phyloP scores from a whole-genome alignment of 2,888 invertebrate species.

The Polymixis flavicincta region DNA sequence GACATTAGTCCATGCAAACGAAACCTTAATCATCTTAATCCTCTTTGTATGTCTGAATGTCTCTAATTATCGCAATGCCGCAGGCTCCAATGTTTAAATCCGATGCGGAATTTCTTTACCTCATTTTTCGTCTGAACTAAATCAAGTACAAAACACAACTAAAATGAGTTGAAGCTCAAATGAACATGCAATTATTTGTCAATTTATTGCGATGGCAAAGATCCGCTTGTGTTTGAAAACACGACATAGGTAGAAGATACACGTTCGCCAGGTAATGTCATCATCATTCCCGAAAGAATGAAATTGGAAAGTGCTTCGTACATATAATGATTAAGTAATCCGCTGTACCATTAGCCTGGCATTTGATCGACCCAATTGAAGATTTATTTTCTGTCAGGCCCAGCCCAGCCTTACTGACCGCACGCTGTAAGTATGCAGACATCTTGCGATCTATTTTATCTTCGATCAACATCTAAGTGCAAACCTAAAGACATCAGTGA shows the following conservation, averaged over 20 bases:
- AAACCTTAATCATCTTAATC: background rate
- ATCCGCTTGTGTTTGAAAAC: conserved; percentile 36
- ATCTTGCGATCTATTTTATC: conserved; percentile 89
- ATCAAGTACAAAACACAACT: background rate
- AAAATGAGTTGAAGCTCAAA: conserved; percentile 12
- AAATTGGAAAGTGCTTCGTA: conserved; percentile 68
- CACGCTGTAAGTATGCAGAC: conserved; percentile 81
- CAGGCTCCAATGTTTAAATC: background rate
- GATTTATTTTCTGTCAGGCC: conserved; percentile 88
- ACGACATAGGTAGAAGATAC: too few relatives aligned
- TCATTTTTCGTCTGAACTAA: background rate
- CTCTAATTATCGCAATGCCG: background rate
- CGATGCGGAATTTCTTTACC: background rate
- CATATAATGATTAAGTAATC: conserved; percentile 74
- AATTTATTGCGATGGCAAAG: conserved; percentile 42
- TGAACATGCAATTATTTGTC: conserved; percentile 23
- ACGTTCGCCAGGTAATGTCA: conserved; percentile 29
- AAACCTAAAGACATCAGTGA: conserved; percentile 88
- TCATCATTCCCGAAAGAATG: conserved; percentile 58
- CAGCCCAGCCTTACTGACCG: conserved; percentile 82
- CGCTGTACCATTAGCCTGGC: conserved; percentile 80
- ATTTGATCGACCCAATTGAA: conserved; percentile 90
- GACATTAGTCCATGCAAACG: conserved; percentile 37
- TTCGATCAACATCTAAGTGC: conserved; percentile 84
- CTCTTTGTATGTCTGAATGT: background rate